phyloP scores from a whole-genome alignment of 2,113 vertebrate genomes.

The Butorides virescens region DNA sequence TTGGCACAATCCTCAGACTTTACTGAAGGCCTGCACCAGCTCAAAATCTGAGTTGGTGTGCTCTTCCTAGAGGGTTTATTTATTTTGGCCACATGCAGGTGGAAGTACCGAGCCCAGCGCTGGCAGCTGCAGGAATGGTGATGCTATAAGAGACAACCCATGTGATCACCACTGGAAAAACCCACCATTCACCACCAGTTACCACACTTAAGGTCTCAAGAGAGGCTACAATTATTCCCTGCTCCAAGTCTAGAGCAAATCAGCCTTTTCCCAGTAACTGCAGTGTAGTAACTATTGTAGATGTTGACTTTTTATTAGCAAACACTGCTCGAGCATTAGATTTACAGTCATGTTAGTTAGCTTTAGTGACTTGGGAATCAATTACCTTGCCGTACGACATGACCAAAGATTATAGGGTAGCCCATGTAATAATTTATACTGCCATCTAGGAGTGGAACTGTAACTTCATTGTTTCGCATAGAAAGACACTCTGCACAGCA shows the following conservation, averaged over 20 bases:
- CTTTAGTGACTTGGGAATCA: constrained; percentile 60
- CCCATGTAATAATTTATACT: constrained; percentile 23
- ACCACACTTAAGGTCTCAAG: constrained; percentile 2
- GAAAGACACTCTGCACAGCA: neutral
- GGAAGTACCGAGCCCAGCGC: neutral
- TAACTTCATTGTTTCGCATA: neutral
- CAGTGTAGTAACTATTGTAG: constrained; percentile 30
- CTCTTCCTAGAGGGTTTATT: neutral
- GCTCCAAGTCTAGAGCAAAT: constrained; percentile 26
- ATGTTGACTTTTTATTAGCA: constrained; percentile 59
- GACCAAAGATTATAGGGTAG: constrained; percentile 58
- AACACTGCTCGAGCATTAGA: constrained; percentile 39
- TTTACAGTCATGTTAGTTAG: constrained; percentile 52
- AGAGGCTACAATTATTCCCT: constrained; percentile 37
- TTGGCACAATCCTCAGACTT: neutral
- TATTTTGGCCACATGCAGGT: neutral
- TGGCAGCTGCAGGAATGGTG: neutral
- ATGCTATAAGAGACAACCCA: neutral
- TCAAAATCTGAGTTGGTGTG: neutral
- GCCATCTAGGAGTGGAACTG: constrained; percentile 25
- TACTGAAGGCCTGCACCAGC: neutral
- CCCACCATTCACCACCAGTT: constrained; percentile 7
- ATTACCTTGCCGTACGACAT: constrained; percentile 38
- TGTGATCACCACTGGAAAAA: constrained; percentile 7
- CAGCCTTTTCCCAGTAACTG: constrained; percentile 40